phyloP scores from a whole-genome alignment of 2,113 vertebrate species.

The Puma concolor region DNA sequence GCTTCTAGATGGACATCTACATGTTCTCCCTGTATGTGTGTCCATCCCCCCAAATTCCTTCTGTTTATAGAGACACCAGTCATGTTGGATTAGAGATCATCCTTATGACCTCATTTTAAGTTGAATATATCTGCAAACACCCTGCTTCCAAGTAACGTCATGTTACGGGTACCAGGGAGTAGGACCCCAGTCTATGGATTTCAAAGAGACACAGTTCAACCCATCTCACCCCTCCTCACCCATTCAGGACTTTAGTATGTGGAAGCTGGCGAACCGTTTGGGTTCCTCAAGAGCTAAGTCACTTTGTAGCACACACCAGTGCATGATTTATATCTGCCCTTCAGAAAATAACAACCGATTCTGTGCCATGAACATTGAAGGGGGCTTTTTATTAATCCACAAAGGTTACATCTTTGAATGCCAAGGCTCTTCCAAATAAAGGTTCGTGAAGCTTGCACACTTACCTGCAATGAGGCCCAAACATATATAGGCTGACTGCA shows the following conservation, averaged over 20 bases:
- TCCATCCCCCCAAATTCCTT: not conserved
- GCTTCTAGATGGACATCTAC: not conserved
- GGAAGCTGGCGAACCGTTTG: not conserved
- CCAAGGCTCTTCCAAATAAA: constrained; percentile 45
- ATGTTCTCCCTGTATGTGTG: fast-evolving
- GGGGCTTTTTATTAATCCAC: constrained; percentile 26
- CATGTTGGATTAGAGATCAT: not conserved
- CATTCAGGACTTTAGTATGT: not conserved
- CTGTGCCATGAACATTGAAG: not conserved
- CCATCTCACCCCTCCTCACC: not conserved
- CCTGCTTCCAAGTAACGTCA: not conserved
- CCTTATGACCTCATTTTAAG: not conserved
- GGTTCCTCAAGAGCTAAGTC: not conserved
- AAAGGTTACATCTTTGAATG: constrained; percentile 23
- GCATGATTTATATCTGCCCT: not conserved
- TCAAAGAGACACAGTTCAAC: not conserved
- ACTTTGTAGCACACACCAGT: not conserved
- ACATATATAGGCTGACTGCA: not conserved
- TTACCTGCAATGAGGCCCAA: not conserved
- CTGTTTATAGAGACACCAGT: not conserved
- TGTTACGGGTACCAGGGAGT: not conserved
- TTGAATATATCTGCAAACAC: not conserved
- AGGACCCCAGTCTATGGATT: not conserved
- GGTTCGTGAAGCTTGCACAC: constrained; percentile 24
- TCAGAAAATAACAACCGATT: not conserved